Percentiles rank a stretch among this genome's conserved stretches.
Conservation (phyloP, 2,113 vertebrate species). For the Climacteris rufus region DNA sequence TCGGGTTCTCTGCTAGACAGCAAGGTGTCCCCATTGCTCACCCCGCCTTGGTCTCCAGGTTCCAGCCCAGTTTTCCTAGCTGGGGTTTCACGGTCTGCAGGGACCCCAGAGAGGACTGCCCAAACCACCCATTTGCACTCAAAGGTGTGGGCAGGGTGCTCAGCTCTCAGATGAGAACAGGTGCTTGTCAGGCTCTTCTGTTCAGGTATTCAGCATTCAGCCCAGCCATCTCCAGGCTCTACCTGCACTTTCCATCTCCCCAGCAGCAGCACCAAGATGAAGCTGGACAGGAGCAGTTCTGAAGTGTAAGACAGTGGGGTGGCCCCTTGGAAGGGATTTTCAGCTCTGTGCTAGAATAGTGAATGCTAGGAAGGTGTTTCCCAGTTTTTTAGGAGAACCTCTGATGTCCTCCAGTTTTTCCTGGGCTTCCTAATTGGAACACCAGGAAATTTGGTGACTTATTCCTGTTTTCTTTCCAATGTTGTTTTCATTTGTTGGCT, state of each 20-base stretch:
- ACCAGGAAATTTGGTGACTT: neutral
- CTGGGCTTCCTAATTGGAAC: neutral
- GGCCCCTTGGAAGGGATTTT: neutral
- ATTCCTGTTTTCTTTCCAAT: neutral
- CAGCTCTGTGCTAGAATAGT: neutral
- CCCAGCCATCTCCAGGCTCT: neutral
- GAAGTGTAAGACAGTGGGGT: neutral
- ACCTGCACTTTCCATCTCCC: neutral
- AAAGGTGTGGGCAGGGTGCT: neutral
- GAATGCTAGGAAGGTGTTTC: neutral
- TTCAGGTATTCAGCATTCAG: neutral
- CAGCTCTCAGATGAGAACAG: neutral
- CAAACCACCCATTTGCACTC: rapidly evolving
- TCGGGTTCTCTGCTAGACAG: neutral
- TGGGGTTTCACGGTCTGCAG: neutral
- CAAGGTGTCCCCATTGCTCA: neutral
- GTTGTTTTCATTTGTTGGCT: neutral
- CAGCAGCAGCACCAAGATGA: neutral
- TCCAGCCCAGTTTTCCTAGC: neutral
- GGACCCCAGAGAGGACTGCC: too few species aligned
- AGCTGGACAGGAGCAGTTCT: neutral
- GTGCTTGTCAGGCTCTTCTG: neutral
- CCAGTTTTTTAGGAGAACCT: neutral
- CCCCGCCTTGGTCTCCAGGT: neutral
- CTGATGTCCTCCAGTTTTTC: neutral